Conservation (phyloP, 2,888 invertebrate species). For the Synergus japonicus region DNA sequence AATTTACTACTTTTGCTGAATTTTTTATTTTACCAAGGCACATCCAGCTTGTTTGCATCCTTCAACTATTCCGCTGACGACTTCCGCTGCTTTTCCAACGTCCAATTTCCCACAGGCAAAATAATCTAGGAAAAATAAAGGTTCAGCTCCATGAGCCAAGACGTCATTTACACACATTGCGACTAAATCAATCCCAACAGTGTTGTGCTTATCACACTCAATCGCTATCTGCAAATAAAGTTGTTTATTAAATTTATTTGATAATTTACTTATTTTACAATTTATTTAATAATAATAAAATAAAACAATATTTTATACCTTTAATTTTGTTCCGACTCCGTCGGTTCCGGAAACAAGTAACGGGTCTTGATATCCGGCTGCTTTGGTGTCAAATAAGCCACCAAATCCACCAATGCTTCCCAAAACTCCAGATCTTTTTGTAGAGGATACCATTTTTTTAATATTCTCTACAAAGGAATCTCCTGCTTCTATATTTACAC, state of each 20-base stretch:
- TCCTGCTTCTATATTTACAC: slow-evolving; percentile 96
- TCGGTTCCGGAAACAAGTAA: slow-evolving; percentile 96
- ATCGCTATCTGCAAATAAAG: slow-evolving; percentile 87
- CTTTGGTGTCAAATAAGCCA: slow-evolving; percentile 92
- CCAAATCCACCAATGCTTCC: slow-evolving; percentile 95
- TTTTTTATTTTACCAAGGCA: slow-evolving; percentile 83
- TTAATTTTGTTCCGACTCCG: slow-evolving; percentile 97
- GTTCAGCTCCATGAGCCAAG: slow-evolving; percentile 96
- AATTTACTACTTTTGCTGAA: not conserved
- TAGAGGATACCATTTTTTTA: slow-evolving; percentile 89
- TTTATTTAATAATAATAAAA: not conserved
- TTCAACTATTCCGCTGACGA: slow-evolving; percentile 91
- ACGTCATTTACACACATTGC: slow-evolving; percentile 99
- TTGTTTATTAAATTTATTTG: not conserved
- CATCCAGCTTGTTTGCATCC: slow-evolving; percentile 93
- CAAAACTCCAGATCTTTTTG: slow-evolving; percentile 87
- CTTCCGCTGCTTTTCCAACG: slow-evolving; percentile 85
- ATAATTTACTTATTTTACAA: not conserved
- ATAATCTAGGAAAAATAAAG: slow-evolving; percentile 97
- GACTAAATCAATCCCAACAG: slow-evolving; percentile 95
- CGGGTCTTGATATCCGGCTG: slow-evolving; percentile 88
- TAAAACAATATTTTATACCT: slow-evolving; percentile 79
- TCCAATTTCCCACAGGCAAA: slow-evolving; percentile 94
- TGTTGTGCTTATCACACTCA: slow-evolving; percentile 86
- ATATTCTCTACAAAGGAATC: slow-evolving; percentile 90